These are phyloP conservation scores for Mormyrus hasselquistii DNA, from an alignment of 2,797 vertebrate species.

Conservation along the genomic window DNA sequence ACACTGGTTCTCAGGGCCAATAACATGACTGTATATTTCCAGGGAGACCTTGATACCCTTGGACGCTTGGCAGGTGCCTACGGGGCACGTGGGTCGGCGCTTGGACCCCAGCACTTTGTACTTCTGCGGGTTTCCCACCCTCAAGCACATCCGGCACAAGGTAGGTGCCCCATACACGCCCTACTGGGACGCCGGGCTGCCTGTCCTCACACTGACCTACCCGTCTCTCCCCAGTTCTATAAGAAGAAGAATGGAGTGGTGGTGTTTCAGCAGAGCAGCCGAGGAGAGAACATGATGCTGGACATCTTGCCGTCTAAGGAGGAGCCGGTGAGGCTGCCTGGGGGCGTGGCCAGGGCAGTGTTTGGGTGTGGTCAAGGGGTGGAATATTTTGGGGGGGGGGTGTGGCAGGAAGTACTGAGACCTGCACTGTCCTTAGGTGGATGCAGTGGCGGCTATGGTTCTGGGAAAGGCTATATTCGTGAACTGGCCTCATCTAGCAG, in stretches of 20 bases:
- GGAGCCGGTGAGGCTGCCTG: constrained; percentile 60
- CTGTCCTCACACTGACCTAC: background rate
- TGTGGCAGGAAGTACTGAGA: background rate
- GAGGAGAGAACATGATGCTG: constrained; percentile 92
- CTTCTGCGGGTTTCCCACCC: constrained; percentile 93
- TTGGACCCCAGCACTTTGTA: constrained; percentile 79
- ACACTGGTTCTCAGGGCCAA: background rate
- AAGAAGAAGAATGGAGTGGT: constrained; percentile 87
- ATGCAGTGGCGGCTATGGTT: constrained; percentile 63
- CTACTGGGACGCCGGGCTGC: background rate
- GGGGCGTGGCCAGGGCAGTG: background rate
- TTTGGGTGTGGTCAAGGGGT: background rate
- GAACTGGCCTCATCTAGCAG: constrained; percentile 96
- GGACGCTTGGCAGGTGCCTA: constrained; percentile 81
- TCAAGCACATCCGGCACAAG: constrained; percentile 92
- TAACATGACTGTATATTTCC: constrained; percentile 23
- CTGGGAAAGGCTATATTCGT: constrained; percentile 85
- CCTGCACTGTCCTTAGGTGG: constrained; percentile 60
- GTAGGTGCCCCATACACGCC: constrained; percentile 48
- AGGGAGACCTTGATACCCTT: constrained; percentile 76
- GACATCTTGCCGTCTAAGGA: constrained; percentile 66
- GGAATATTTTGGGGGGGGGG: background rate
- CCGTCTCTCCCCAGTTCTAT: constrained; percentile 64
- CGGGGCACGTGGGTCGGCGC: constrained; percentile 63
- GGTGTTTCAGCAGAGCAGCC: constrained; percentile 94